Conservation (phyloP, 1,140 invertebrate species). For the Drosophila pachea region DNA sequence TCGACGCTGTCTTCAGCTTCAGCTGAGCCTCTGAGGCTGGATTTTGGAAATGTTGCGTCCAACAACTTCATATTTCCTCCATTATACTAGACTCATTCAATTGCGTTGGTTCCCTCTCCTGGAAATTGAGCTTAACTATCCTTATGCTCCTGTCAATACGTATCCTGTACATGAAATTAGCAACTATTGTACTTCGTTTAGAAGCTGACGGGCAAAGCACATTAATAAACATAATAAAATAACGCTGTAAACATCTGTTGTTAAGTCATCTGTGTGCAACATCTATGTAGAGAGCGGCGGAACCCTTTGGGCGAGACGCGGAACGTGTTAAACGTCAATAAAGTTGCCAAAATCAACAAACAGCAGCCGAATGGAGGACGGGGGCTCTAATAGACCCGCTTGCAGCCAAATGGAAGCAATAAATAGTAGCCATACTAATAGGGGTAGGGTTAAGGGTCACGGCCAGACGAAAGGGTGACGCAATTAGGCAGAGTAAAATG, state of each 20-base stretch:
- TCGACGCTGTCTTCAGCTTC: too few species aligned
- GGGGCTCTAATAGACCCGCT: constrained; percentile 49
- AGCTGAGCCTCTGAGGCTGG: too few species aligned
- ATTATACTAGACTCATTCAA: too few species aligned
- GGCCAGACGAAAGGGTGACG: constrained; percentile 11
- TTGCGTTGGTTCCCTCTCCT: not conserved
- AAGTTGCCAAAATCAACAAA: constrained; percentile 73
- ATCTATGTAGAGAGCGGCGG: not conserved
- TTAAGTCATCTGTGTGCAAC: constrained; percentile 40
- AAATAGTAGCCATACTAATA: constrained; percentile 18
- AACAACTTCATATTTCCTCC: too few species aligned
- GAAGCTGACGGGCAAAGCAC: constrained; percentile 8
- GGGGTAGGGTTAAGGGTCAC: constrained; percentile 5
- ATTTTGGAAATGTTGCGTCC: too few species aligned
- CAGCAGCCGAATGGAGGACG: constrained; percentile 16
- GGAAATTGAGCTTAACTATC: not conserved
- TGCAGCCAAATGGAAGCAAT: constrained; percentile 65
- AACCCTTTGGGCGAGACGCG: constrained; percentile 39
- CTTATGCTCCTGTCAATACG: constrained; percentile 5
- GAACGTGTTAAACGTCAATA: constrained; percentile 73
- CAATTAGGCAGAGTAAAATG: constrained; percentile 56
- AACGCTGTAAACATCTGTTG: constrained; percentile 71
- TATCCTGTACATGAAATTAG: constrained; percentile 8
- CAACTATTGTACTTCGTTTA: constrained; percentile 10
- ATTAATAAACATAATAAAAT: constrained; percentile 52